Base-by-base conservation (phyloP, 2,888 invertebrate species). In the Carabus problematicus region DNA sequence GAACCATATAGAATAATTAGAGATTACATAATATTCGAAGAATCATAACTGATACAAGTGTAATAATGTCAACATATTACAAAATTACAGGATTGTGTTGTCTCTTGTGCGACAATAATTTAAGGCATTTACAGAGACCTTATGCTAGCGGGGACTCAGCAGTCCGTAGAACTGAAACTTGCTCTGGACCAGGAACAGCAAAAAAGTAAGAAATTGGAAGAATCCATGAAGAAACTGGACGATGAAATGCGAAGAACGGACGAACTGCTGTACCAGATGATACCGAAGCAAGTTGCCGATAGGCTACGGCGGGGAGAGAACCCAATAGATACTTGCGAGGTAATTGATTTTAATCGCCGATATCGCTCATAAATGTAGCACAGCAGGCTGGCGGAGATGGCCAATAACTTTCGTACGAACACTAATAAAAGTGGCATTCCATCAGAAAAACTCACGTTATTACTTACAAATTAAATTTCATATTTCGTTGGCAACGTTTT, bases 241-340 rank as follows among this genome's bases (percentile, higher is more conserved):
- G 93, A 93, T 74, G 98, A 98, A 82, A 97, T 98, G 95, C 90
- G 92, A 76, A 86, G 96, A 72, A 98, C 98, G 0, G 98, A 98
- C 79, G 95, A 97, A 76, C 84, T 98, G 29, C 83, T 98, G 0
- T 98, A 98, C 82, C 98, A 98, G 85, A 98, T 98, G 97, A 97
- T 98, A 85, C 98, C 98, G 40, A 97, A 96, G 80, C 94, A 96
- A 79, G 98, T 98, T 4, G 98, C 98, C 0, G 97, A 97, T 81
- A 85, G 97, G 56, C 85, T 98, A 64, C 84, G 98, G 73, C 91
- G 92, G 64, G 98, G 98, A n/a, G 95, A 95, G 81, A 95, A 94
- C 77, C 94, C 98, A 0, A 95, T 97, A 63, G 95, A 95, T 75
- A 98, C 98, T 11, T 98, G 98, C 80, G 95, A 98, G 89, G 98